Evolutionary conservation across 2,888 invertebrate species (phyloP), one percentile per base, ranked within the genome.

Genomic region (Carpatolechia fugitivella): DNA sequence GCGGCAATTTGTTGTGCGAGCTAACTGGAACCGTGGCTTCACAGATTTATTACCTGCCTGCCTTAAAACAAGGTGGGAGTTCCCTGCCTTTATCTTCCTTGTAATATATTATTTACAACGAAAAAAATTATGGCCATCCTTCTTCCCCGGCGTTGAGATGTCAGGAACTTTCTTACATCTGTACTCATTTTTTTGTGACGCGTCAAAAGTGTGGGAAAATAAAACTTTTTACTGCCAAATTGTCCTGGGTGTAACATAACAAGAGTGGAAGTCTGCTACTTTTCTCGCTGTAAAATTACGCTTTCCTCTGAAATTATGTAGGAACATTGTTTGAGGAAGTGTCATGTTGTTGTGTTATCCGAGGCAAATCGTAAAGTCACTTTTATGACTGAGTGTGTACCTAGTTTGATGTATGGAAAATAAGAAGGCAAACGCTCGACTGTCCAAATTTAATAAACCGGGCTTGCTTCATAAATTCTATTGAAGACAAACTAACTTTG

Each of bases 21-120:
- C 65, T 70, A 69, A 68, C 65, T 69, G 65, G 63, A 66, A 66
- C 64, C 70, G 60, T 59, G 58, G 57, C 61, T 53, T 46, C 52
- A n/a, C 62, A 67, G 69, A 75, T 76, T 76, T 75, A 76, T 76
- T 64, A 66, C 70, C 58, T 60, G 61, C 66, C 61, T 58, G 70
- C 66, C 69, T 75, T 74, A 71, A 73, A 76, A 76, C 76, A 74
- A 75, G 75, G 73, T 72, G 64, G 68, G 70, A 68, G 68, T 70
- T 70, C 64, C 68, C 64, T 65, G 46, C 69, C 70, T 70, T 72
- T 75, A 77, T 76, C 77, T 76, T 69, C 66, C 68, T 65, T 60
- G 72, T 67, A 69, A 77, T 76, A 75, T 74, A 75, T 77, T 75
- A 77, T 77, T 77, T 76, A 76, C 70, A 70, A 61, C 62, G 64